Evolutionary conservation across 1,140 invertebrate species (phyloP).

Genomic region (Lepidostoma basale): DNA sequence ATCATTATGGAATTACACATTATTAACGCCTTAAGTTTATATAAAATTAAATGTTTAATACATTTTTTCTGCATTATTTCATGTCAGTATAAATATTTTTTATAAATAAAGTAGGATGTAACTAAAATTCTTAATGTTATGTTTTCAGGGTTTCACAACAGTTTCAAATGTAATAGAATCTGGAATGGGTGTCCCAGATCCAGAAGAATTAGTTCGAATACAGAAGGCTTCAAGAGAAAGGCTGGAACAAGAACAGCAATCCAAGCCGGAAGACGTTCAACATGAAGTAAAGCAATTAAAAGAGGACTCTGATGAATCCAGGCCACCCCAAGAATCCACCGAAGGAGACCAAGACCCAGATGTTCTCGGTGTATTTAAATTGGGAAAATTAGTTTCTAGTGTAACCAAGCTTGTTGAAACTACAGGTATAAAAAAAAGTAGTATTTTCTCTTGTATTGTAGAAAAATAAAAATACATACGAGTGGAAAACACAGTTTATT

Average conservation of each 20-base stretch:
- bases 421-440: conserved; percentile 59
- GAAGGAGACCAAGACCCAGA: conserved; percentile 8
- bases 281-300: background rate
- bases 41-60: too few species aligned
- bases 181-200: conserved; percentile 76
- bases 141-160: conserved; percentile 54
- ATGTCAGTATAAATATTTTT: too few species aligned
- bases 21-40: too few species aligned
- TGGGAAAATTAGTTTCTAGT: conserved; percentile 71
- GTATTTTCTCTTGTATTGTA: too few species aligned
- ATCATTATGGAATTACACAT: too few species aligned
- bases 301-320: background rate
- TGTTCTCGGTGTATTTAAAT: conserved; percentile 44
- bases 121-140: too few species aligned
- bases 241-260: conserved; percentile 30
- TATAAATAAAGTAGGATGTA: too few species aligned
- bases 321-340: background rate
- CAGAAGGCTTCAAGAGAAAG: conserved; percentile 51
- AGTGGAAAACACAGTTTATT: too few species aligned
- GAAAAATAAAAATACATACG: too few species aligned
- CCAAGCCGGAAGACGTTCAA: background rate
- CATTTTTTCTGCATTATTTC: too few species aligned
- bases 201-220: conserved; percentile 71
- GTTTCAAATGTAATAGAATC: conserved; percentile 76
- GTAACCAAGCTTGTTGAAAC: conserved; percentile 73